These are phyloP conservation scores for Crossocerus cetratus DNA, from an alignment of 2,888 invertebrate species.

Conservation along the genomic window DNA sequence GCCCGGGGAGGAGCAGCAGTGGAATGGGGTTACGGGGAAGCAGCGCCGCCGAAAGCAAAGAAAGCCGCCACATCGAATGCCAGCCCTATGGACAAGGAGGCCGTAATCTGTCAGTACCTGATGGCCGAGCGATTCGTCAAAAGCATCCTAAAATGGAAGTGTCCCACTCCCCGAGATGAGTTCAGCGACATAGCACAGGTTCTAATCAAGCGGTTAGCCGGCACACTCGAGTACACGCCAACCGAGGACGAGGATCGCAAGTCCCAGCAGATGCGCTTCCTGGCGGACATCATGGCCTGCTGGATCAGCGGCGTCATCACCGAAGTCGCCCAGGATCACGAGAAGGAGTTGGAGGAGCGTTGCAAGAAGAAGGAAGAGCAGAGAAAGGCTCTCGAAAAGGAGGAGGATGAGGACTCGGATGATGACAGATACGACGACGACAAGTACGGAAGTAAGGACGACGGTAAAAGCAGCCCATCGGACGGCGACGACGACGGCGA, in stretches of 20 bases:
- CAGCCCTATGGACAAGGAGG: constrained; percentile 51
- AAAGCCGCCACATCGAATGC: constrained; percentile 3
- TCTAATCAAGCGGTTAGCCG: constrained; percentile 59
- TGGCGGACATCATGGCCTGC: constrained; percentile 68
- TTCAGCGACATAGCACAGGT: constrained; percentile 68
- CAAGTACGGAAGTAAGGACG: not conserved
- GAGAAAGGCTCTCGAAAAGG: constrained; percentile 41
- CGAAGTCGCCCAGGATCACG: constrained; percentile 62
- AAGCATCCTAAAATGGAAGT: constrained; percentile 66
- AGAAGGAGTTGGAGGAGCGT: constrained; percentile 53
- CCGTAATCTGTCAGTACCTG: constrained; percentile 64
- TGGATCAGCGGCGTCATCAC: constrained; percentile 70
- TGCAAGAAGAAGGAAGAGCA: constrained; percentile 50
- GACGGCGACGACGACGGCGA: constrained; percentile 34
- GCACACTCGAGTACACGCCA: constrained; percentile 57
- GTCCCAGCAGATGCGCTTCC: constrained; percentile 68
- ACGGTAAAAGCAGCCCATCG: too few relatives aligned
- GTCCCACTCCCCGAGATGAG: constrained; percentile 61
- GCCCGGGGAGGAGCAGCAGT: not conserved
- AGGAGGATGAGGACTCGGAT: constrained; percentile 36
- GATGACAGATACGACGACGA: constrained; percentile 23
- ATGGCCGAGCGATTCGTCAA: constrained; percentile 71
- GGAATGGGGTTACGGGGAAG: constrained; percentile 17
- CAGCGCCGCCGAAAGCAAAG: constrained; percentile 7
- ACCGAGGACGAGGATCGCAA: constrained; percentile 62